Conservation (phyloP, 2,113 vertebrate species). For the Amblyornis subalaris region DNA sequence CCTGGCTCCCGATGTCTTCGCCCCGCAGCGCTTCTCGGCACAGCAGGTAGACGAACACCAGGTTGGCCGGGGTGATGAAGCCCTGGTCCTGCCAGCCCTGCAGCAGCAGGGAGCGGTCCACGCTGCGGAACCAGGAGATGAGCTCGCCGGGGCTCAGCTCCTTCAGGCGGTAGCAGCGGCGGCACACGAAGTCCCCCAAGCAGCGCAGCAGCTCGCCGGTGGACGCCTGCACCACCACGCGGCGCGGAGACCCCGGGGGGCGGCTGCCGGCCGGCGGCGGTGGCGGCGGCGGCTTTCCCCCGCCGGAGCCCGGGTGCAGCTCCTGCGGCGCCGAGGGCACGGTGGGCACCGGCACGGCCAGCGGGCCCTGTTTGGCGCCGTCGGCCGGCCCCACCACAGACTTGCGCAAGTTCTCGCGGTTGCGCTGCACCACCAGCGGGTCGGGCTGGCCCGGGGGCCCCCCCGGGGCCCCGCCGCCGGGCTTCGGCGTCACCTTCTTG, state of each 20-base stretch:
- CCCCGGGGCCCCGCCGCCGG: slow-evolving; percentile 50
- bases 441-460: slow-evolving; percentile 60
- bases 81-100: slow-evolving; percentile 98
- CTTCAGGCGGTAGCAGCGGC: slow-evolving; percentile 89
- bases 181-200: slow-evolving; percentile 91
- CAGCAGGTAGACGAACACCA: slow-evolving; percentile 96
- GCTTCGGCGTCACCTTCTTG: slow-evolving; percentile 90
- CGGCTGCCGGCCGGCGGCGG: slow-evolving; percentile 65
- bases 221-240: slow-evolving; percentile 92
- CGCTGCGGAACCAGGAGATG: slow-evolving; percentile 93
- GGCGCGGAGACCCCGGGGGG: slow-evolving; percentile 78
- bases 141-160: slow-evolving; percentile 87
- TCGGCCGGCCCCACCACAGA: slow-evolving; percentile 54
- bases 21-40: slow-evolving; percentile 84
- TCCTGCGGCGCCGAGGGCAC: slow-evolving; percentile 70
- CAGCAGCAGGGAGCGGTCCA: slow-evolving; percentile 91
- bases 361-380: slow-evolving; percentile 45
- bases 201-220: slow-evolving; percentile 94
- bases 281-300: slow-evolving; percentile 70
- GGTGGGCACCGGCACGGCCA: slow-evolving; percentile 67
- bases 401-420: slow-evolving; percentile 76
- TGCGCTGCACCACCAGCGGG: slow-evolving; percentile 76
- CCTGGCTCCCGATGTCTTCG: slow-evolving; percentile 79
- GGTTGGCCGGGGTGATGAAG: slow-evolving; percentile 94
- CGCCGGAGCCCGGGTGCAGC: slow-evolving; percentile 58